These are phyloP conservation scores for Myiotriccus ornatus DNA, from an alignment of 2,797 vertebrate species.

Conservation along the genomic window DNA sequence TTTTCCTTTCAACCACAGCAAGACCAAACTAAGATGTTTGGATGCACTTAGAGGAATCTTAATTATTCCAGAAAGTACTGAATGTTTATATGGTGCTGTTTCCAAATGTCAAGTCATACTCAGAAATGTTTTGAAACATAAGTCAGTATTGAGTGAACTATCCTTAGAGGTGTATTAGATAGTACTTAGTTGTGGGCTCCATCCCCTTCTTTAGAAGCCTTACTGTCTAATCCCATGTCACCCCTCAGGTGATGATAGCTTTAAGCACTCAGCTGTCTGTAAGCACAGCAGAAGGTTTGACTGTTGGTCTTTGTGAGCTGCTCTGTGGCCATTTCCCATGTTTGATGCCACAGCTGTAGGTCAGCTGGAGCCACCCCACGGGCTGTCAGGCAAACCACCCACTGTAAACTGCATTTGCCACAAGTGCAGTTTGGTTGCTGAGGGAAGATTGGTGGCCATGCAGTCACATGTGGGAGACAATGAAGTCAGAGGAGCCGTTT, in stretches of 20 bases:
- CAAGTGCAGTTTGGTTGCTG: neutral
- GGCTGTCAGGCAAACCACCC: neutral
- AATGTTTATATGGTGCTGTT: neutral
- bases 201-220: neutral
- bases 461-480: neutral
- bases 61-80: neutral
- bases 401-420: neutral
- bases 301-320: neutral
- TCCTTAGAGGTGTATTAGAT: neutral
- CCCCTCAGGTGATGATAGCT: neutral
- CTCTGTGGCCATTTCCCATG: neutral
- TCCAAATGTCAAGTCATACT: neutral
- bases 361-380: neutral
- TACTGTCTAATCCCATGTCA: neutral
- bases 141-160: neutral
- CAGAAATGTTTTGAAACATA: neutral
- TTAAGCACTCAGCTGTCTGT: neutral
- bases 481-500: neutral
- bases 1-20: neutral
- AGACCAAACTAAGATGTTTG: neutral
- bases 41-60: neutral
- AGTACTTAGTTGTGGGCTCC: neutral
- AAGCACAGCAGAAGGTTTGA: neutral
- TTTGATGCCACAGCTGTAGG: neutral
- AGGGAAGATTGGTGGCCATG: constrained; percentile 21